phyloP scores from a whole-genome alignment of 2,113 vertebrate genomes.

The Callipepla californica region DNA sequence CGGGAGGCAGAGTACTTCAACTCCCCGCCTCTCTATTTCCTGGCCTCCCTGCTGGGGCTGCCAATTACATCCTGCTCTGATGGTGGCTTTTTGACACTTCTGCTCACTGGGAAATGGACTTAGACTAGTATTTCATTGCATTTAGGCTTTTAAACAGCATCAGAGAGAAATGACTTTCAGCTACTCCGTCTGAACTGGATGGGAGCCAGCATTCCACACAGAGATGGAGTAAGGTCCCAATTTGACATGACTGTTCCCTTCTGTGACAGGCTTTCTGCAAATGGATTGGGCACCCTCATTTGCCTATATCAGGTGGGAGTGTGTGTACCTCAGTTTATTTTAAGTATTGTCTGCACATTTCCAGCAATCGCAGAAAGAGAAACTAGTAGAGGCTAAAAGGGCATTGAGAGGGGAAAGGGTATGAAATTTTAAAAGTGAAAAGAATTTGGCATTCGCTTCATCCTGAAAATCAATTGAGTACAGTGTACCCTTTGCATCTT shows the following conservation, averaged over 20 bases:
- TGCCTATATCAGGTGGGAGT: background rate
- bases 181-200: conserved; percentile 25
- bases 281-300: background rate
- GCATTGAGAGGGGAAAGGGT: background rate
- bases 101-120: conserved; percentile 42
- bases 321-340: background rate
- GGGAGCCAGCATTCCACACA: background rate
- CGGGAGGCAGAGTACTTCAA: background rate
- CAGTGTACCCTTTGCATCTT: background rate
- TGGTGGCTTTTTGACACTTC: conserved; percentile 62
- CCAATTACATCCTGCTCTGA: conserved; percentile 53
- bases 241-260: background rate
- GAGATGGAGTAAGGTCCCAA: conserved; percentile 3
- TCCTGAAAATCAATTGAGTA: background rate
- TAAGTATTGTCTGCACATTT: background rate
- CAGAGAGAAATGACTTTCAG: conserved; percentile 53
- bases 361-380: background rate
- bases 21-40: background rate
- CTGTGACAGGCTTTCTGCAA: conserved; percentile 16
- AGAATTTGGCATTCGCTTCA: background rate
- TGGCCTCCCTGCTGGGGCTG: background rate
- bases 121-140: conserved; percentile 47
- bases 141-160: conserved; percentile 58
- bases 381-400: background rate
- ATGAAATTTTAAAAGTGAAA: background rate